Percentiles rank a stretch among this genome's conserved stretches.
phyloP scores from a whole-genome alignment of 1,140 invertebrate species.

The Drosophila ironensis region DNA sequence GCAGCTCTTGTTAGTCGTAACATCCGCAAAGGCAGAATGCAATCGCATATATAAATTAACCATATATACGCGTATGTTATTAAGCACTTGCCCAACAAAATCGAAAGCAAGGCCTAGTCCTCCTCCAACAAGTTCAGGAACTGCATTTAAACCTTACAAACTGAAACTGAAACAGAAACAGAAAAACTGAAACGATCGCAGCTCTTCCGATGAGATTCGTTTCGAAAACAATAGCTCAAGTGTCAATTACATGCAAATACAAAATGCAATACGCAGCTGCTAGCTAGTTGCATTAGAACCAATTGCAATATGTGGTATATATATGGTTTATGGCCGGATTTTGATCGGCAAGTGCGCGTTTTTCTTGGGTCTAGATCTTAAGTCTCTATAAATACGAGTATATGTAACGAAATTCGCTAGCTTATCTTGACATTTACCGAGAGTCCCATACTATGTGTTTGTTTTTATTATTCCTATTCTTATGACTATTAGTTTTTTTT shows the following conservation, averaged over 20 bases:
- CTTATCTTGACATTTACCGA: constrained; percentile 29
- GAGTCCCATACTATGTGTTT: constrained; percentile 6
- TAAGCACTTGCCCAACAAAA: constrained; percentile 41
- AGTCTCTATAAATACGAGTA: constrained; percentile 34
- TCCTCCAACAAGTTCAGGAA: constrained; percentile 3
- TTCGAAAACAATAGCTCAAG: constrained; percentile 7
- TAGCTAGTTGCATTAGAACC: constrained; percentile 7
- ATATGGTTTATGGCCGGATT: constrained; percentile 22
- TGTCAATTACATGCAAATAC: constrained; percentile 20
- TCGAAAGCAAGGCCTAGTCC: constrained; percentile 9
- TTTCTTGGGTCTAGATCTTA: constrained; percentile 51
- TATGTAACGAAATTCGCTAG: constrained; percentile 43
- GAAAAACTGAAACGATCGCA: no score
- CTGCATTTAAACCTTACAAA: constrained; percentile 17
- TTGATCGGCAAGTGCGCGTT: constrained; percentile 38
- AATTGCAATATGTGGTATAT: constrained; percentile 22
- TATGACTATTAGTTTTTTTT: no score
- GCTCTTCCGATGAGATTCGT: not conserved
- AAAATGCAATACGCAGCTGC: not conserved
- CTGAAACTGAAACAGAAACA: not conserved
- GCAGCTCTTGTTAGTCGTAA: constrained; percentile 36
- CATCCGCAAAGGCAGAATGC: constrained; percentile 15
- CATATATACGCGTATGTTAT: constrained; percentile 13
- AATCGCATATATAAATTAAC: constrained; percentile 11
- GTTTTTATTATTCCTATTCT: no score